phyloP scores from a whole-genome alignment of 2,797 vertebrate genomes.

The Neosilurus hyrtlii region DNA sequence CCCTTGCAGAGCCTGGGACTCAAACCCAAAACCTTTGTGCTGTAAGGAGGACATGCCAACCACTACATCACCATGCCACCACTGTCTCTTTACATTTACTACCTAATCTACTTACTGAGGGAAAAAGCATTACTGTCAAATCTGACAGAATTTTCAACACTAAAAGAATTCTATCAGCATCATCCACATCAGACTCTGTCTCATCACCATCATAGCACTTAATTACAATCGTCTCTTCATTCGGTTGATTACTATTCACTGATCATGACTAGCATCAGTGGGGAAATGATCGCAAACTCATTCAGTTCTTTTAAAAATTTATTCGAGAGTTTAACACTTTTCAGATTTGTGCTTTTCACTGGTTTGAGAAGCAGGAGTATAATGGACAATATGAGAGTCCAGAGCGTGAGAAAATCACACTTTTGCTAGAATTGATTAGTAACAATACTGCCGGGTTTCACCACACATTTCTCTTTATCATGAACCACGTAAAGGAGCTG shows the following conservation, averaged over 20 bases:
- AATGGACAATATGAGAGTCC: neutral
- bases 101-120: neutral
- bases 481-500: neutral
- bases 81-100: neutral
- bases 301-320: neutral
- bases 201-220: neutral
- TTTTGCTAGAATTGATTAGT: neutral
- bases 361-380: neutral
- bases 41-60: no score
- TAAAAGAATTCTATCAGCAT: neutral
- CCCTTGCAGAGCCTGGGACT: no score
- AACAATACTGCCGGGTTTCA: neutral
- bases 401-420: neutral
- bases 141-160: neutral
- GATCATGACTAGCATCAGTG: neutral
- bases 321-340: neutral
- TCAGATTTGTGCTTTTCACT: neutral
- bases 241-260: neutral
- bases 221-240: neutral
- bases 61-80: no score
- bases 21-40: no score
- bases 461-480: neutral
- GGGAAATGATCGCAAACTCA: neutral
- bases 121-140: neutral
- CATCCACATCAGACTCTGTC: neutral